Evolutionary conservation across 2,113 vertebrate genomes (phyloP), one percentile per base, ranked within the genome.

Genomic region (Halichoeres trimaculatus): DNA sequence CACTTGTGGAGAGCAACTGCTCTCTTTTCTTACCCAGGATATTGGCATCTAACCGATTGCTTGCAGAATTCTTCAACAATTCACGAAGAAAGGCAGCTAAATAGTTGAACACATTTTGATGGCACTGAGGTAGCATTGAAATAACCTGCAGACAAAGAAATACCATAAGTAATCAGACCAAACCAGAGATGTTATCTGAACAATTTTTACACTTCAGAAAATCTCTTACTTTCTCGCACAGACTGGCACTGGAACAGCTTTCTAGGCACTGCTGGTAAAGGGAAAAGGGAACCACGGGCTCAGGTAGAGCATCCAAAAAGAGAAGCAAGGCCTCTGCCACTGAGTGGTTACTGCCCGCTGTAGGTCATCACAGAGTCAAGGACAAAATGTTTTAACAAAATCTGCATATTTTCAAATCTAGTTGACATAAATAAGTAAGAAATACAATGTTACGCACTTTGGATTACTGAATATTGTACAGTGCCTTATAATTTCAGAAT

Each of bases 261-360:
- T 97, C 95, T 77, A 99, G 76, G 53, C 96, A 96, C 85, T 84
- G 91, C 64, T 91, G 90, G 89, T 99, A 99, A 74, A 93, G 77
- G 0, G 80, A 84, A 78, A 73, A 96, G 80, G 96, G 96, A 80
- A 99, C 80, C 52, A 99, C 95, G 0, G 98, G 97, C 81, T 99
- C 97, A 0, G 98, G 98, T 26, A 99, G 95, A 60, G 96, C 97
- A 66, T 99, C 98, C 45, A 99, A 88, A 87, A 99, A 99, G 34
- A 99, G 94, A 67, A 99, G 94, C 87, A 99, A 82, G 0, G 97
- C 97, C 85, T 99, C 98, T 0, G 97, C 96, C 60, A 98, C 94
- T 0, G 98, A 99, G 88, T 99, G 97, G 85, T 96, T 98, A 91
- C 94, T 97, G 71, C 96, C 96, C 47, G 95, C 97, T 99, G 88